Evolutionary conservation across 2,888 invertebrate species (phyloP), one percentile per base, ranked within the genome.

Genomic region (Monoplex corrugatus): DNA sequence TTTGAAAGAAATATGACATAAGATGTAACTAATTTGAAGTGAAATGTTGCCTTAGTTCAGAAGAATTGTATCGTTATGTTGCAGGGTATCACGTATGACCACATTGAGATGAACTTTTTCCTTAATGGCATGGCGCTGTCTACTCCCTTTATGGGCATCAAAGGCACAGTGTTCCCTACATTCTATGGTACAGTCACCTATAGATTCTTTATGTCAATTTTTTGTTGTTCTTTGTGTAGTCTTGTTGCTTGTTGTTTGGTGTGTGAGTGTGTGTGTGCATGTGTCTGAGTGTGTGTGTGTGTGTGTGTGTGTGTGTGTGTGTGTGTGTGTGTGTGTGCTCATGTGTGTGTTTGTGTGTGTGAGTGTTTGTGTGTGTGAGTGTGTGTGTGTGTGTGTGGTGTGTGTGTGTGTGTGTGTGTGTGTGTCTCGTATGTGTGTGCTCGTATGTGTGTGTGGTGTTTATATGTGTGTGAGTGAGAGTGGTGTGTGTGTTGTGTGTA

Each of bases 41-140:
- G n/a, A n/a, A n/a, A n/a, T n/a, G n/a, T n/a, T n/a, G n/a, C n/a
- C n/a, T n/a, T n/a, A n/a, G n/a, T n/a, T n/a, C n/a, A n/a, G n/a
- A n/a, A n/a, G n/a, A n/a, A n/a, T 35, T 23, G 32, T 96, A n/a
- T n/a, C n/a, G n/a, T n/a, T n/a, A n/a, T n/a, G n/a, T n/a, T 96
- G 90, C 94, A 97, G 97, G 99, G 99, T 43, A 97, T 99, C 63
- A 98, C 98, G 0, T 99, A 98, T 96, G 99, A 99, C 96, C 99
- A 99, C 96, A 98, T 99, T 90, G 98, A 99, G 95, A 96, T 99
- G 90, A 98, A 98, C 96, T 99, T 99, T 96, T 99, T 97, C 96
- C 96, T 99, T 75, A 99, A 99, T 96, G 99, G 99, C 2, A 98
- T 97, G 95, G 97, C 97, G 94, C 97, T 98, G 94, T 98, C 98